Conservation (phyloP, 2,888 invertebrate genomes). For the Balanococcus diminutus region DNA sequence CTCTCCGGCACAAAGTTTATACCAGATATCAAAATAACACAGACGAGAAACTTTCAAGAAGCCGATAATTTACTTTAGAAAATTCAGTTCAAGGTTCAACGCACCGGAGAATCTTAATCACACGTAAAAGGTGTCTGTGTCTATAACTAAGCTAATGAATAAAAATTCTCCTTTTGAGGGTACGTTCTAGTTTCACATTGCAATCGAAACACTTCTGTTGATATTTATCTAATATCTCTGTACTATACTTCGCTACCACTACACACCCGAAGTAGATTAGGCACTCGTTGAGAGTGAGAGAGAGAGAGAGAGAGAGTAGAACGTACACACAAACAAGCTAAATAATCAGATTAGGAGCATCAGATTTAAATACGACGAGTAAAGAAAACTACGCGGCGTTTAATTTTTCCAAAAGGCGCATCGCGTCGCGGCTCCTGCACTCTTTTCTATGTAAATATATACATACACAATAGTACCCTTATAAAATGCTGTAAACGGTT, state of each 20-base stretch:
- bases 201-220: not conserved
- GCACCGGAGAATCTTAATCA: not conserved
- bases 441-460: conserved; percentile 6
- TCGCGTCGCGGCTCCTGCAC: not conserved
- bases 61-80: not conserved
- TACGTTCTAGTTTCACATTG: not conserved
- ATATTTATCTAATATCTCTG: not conserved
- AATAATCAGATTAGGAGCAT: conserved; percentile 19
- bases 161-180: not conserved
- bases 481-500: conserved; percentile 35
- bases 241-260: not conserved
- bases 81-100: not conserved
- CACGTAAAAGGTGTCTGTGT: not conserved
- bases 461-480: conserved; percentile 2
- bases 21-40: not conserved
- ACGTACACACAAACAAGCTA: not conserved
- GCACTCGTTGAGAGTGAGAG: not conserved
- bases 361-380: conserved; percentile 22
- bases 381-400: not conserved
- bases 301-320: too few relatives aligned
- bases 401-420: conserved; percentile 19
- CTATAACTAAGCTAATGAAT: not conserved
- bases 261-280: not conserved
- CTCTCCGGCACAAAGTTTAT: not conserved
- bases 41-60: not conserved